Evolutionary conservation across 2,797 vertebrate species (phyloP).

Genomic region (Sebastes taczanowskii): DNA sequence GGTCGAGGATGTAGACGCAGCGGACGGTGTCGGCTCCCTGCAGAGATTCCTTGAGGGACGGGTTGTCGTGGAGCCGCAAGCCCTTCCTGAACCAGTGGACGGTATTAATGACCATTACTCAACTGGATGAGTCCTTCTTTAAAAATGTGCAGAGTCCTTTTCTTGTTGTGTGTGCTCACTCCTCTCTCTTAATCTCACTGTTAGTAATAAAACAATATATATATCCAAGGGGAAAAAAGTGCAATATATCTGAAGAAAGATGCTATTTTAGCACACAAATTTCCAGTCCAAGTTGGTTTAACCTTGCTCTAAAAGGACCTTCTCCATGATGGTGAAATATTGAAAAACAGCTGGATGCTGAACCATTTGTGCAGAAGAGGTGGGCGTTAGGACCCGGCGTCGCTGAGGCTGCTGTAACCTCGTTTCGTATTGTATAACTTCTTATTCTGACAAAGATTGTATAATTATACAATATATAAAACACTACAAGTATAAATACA

Average conservation of each 20-base stretch:
- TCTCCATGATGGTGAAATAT: constrained; percentile 80
- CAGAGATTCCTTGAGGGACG: constrained; percentile 90
- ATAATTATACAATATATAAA: not conserved
- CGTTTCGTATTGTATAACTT: constrained; percentile 83
- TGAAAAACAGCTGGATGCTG: constrained; percentile 34
- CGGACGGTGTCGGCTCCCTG: constrained; percentile 89
- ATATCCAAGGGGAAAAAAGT: constrained; percentile 3
- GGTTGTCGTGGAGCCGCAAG: constrained; percentile 96
- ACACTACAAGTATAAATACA: rapidly evolving
- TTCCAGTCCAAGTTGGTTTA: constrained; percentile 45
- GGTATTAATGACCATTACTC: constrained; percentile 92
- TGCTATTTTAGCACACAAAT: not conserved
- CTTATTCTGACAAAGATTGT: constrained; percentile 71
- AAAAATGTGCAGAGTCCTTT: not conserved
- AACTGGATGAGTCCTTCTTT: constrained; percentile 67
- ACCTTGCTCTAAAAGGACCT: constrained; percentile 82
- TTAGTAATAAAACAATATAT: not conserved
- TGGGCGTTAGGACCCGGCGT: constrained; percentile 75
- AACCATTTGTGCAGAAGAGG: constrained; percentile 74
- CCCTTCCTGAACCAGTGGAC: constrained; percentile 98
- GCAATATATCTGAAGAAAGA: not conserved
- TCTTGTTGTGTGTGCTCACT: not conserved
- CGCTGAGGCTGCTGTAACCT: not conserved
- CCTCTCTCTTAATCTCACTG: not conserved
- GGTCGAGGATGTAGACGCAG: constrained; percentile 95